Conservation (phyloP, 2,113 vertebrate species). For the Apus apus region DNA sequence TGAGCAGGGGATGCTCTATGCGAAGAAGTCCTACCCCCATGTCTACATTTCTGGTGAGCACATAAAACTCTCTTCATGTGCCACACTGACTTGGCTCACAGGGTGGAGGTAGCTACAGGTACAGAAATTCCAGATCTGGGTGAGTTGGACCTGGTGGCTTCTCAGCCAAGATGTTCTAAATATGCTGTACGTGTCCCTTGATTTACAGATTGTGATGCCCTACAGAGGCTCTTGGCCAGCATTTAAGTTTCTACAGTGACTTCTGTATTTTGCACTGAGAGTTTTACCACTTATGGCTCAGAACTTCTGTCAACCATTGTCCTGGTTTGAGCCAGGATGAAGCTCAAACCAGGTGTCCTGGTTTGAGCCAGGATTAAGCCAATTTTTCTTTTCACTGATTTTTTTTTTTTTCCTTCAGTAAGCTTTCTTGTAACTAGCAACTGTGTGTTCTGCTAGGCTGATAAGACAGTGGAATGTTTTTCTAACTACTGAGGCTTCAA, state of each 20-base stretch:
- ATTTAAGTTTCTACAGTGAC: neutral
- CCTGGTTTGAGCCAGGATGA: too few species aligned
- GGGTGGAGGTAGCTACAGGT: neutral
- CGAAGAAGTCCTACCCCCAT: neutral
- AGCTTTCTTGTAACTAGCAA: too few species aligned
- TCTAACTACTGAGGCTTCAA: too few species aligned
- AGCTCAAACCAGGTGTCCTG: too few species aligned
- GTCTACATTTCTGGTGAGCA: neutral
- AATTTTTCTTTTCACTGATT: too few species aligned
- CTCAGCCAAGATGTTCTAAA: neutral
- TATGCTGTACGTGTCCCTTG: neutral
- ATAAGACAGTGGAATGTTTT: too few species aligned
- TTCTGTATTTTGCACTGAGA: neutral
- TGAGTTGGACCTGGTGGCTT: neutral
- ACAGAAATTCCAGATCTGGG: neutral
- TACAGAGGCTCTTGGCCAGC: neutral
- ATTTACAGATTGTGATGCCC: neutral
- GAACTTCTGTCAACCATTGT: neutral
- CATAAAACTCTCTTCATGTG: neutral
- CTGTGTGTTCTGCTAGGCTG: too few species aligned
- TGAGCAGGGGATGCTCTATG: neutral
- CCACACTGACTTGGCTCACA: neutral
- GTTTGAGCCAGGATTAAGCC: too few species aligned
- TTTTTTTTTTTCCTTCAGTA: too few species aligned
- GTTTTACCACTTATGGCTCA: neutral